Base-by-base conservation (phyloP, 2,888 invertebrate species). In the Tromatobia lineatoria region DNA sequence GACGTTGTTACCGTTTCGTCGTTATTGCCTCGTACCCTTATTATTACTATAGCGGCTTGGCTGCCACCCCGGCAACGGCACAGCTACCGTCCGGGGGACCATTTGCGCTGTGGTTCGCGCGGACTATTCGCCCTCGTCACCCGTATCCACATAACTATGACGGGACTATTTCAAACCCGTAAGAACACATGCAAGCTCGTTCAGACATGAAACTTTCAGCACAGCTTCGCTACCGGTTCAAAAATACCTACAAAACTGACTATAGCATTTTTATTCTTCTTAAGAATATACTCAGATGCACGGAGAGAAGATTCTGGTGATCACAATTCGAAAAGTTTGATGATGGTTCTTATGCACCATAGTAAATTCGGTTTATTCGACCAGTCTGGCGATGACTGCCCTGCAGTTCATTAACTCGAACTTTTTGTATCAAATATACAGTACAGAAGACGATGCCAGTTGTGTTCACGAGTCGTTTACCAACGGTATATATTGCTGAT, bases 1-100 rank as follows among this genome's bases (percentile, higher is more conserved):
- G 79, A 82, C 69, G 81, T 80, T 83, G 75, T 81, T 81, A 74
- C 79, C 73, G 74, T 81, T 78, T 75, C 75, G 70, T 75, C 70
- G 80, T 81, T 74, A 79, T 70, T 69, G 67, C 69, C 71, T 79
- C 74, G 71, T 78, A 69, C 70, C 50, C 47, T 69, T 69, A 66
- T 71, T 66, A 78, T 74, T 69, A 73, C 73, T 69, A 11, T 34
- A 38, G 59, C 73, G 34, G 18, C 18, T 61, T 45, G 20, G 50
- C 50, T 25, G 45, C 47, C 61, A 59, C 45, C 47, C 47, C 47
- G 54, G 47, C 59, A 73, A 73, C 29, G 18, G 25, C 18, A 47
- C 18, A 18, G 18, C 45, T 18, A 61, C 61, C 59, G 61, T 34
- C 38, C 34, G 25, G 66, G 59, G 59, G 38, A 23, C 29, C 50